Conservation (phyloP, 2,113 vertebrate species). For the Channa maculata region DNA sequence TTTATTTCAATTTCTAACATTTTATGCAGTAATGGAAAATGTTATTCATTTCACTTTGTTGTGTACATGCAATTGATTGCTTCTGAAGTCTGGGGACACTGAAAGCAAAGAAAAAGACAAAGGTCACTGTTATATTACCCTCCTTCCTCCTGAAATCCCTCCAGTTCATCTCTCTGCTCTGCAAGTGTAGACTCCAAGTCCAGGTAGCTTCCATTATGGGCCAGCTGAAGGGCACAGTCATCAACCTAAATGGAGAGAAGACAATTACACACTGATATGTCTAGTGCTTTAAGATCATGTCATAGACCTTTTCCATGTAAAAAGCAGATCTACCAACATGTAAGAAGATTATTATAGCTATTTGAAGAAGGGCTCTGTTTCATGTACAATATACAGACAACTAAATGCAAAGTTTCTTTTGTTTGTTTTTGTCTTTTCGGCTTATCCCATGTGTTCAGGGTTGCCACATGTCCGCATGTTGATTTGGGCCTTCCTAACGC, state of each 20-base stretch:
- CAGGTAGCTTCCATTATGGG: slow-evolving; percentile 96
- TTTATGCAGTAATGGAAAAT: neutral
- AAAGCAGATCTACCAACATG: neutral
- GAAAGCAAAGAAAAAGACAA: neutral
- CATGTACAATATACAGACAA: too few relatives aligned
- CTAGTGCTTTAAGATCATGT: neutral
- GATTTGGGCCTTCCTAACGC: too few relatives aligned
- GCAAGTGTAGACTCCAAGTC: slow-evolving; percentile 95
- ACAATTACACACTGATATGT: slow-evolving; percentile 26
- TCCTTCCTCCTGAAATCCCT: slow-evolving; percentile 95
- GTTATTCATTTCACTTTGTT: slow-evolving; percentile 2
- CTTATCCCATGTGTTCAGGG: too few relatives aligned
- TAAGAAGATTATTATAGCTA: neutral
- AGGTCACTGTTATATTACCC: slow-evolving; percentile 86
- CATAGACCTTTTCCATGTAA: neutral
- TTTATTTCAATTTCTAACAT: slow-evolving; percentile 20
- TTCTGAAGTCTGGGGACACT: slow-evolving; percentile 7
- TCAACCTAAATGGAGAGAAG: slow-evolving; percentile 86
- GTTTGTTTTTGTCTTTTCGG: too few relatives aligned
- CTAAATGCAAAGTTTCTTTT: too few relatives aligned
- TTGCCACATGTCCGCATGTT: too few relatives aligned
- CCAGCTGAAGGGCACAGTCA: slow-evolving; percentile 94
- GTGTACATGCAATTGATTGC: neutral
- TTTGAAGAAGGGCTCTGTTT: neutral
- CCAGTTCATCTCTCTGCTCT: slow-evolving; percentile 94